phyloP scores from a whole-genome alignment of 2,113 vertebrate species.

The Tringa solitaria region DNA sequence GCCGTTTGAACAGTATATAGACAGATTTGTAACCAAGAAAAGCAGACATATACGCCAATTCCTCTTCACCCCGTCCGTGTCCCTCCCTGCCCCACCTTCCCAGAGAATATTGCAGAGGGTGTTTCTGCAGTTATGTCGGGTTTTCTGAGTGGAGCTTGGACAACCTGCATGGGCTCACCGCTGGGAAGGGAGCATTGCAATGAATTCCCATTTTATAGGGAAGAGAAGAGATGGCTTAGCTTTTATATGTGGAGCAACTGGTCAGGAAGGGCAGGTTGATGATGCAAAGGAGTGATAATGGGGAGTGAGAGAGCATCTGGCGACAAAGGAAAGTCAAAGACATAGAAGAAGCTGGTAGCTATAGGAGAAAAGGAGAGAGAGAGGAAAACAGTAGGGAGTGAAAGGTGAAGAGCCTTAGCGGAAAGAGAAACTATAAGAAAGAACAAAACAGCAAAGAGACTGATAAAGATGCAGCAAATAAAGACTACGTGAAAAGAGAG shows the following conservation, averaged over 20 bases:
- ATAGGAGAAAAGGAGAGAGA: not conserved
- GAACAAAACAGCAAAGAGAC: not conserved
- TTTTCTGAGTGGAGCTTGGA: not conserved
- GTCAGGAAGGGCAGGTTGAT: not conserved
- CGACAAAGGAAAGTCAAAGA: not conserved
- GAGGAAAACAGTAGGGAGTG: not conserved
- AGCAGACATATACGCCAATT: fast-evolving
- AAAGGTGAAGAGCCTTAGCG: not conserved
- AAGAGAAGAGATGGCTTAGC: not conserved
- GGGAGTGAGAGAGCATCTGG: not conserved
- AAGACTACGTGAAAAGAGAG: not conserved
- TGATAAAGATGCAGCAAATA: not conserved
- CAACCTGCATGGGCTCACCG: not conserved
- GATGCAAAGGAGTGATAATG: not conserved
- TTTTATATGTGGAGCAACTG: not conserved
- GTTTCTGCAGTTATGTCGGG: not conserved
- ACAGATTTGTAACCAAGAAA: not conserved
- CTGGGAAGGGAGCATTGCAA: not conserved
- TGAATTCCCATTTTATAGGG: not conserved
- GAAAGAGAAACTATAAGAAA: not conserved
- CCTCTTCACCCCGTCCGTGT: not conserved
- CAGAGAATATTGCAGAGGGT: not conserved
- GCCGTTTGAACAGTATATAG: not conserved
- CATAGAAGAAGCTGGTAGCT: not conserved
- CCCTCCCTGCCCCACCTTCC: not conserved